These are phyloP conservation scores for Pangasianodon gigas DNA, from an alignment of 2,113 vertebrate species.

Conservation along the genomic window DNA sequence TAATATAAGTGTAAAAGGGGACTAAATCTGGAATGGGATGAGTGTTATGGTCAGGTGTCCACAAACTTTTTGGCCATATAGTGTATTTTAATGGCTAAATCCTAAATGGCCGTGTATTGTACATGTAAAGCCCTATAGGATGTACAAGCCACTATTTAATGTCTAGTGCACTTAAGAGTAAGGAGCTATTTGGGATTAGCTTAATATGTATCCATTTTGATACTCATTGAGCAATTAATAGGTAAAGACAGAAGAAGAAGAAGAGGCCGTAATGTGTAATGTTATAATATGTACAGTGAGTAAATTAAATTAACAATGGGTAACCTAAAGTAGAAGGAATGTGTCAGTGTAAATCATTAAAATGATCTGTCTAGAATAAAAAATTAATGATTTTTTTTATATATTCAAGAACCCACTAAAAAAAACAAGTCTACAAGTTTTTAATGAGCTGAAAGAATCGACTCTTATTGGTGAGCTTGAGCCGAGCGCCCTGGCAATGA, in stretches of 20 bases:
- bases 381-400: not conserved
- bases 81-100: not conserved
- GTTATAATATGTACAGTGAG: not conserved
- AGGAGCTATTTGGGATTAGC: not conserved
- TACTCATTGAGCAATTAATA: no score
- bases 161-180: not conserved
- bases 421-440: not conserved
- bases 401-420: not conserved
- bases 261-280: not conserved
- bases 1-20: not conserved
- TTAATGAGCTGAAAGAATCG: not conserved
- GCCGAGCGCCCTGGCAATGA: not conserved
- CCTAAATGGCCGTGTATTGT: not conserved
- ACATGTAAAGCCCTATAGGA: no score
- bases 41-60: not conserved
- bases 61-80: not conserved
- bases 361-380: not conserved
- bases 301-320: not conserved
- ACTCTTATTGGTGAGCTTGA: not conserved
- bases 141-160: not conserved
- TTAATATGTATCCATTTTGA: not conserved
- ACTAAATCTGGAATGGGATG: not conserved
- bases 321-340: not conserved
- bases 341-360: not conserved
- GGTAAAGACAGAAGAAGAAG: not conserved